phyloP scores from a whole-genome alignment of 2,888 invertebrate genomes.

The Melieria omissa region DNA sequence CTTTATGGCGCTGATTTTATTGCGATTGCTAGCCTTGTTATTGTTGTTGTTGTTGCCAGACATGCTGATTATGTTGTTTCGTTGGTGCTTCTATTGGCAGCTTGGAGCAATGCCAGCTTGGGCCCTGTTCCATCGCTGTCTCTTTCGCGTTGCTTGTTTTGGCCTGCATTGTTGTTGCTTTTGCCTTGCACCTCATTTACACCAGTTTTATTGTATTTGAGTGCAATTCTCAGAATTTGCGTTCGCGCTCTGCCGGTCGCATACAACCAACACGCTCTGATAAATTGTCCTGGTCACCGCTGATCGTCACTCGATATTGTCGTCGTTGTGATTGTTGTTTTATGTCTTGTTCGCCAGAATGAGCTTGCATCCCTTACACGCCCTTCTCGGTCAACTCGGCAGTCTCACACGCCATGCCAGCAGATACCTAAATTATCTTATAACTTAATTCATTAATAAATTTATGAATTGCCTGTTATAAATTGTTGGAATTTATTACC shows the following conservation, averaged over 20 bases:
- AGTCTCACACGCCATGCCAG: too few species aligned
- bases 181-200: slow-evolving; percentile 43
- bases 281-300: slow-evolving; percentile 59
- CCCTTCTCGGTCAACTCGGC: neutral
- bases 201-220: too few species aligned
- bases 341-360: slow-evolving; percentile 49
- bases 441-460: slow-evolving; percentile 66
- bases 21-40: neutral
- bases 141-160: too few species aligned
- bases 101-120: neutral
- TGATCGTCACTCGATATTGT: slow-evolving; percentile 55
- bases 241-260: neutral
- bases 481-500: slow-evolving; percentile 60
- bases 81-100: slow-evolving; percentile 45
- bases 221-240: too few species aligned
- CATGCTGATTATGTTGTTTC: slow-evolving; percentile 47
- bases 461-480: slow-evolving; percentile 63
- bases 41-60: slow-evolving; percentile 19
- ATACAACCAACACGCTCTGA: slow-evolving; percentile 50
- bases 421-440: slow-evolving; percentile 58
- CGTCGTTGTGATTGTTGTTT: slow-evolving; percentile 5
- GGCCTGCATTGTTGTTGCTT: neutral
- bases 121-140: neutral
- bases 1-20: neutral
- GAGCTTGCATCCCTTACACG: slow-evolving; percentile 33